Percentiles rank a stretch among this genome's conserved stretches.
Evolutionary conservation across 2,113 vertebrate genomes (phyloP).

Genomic region (Lichenostomus cassidix): DNA sequence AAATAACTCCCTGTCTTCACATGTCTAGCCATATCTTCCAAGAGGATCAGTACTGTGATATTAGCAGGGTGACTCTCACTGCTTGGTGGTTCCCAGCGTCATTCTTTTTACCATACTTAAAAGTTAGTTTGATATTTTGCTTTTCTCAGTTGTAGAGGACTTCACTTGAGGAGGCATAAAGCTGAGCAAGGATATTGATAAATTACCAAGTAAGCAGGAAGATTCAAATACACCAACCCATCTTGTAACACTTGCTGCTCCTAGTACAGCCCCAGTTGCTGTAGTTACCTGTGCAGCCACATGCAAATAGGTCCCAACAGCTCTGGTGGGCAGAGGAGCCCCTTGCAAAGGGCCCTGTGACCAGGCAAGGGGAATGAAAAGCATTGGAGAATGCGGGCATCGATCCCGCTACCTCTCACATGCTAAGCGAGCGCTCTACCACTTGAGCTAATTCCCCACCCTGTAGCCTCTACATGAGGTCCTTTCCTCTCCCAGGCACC

Average conservation of each 20-base stretch:
- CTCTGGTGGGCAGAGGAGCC: not conserved
- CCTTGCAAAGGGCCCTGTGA: not conserved
- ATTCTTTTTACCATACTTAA: not conserved
- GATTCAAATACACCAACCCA: not conserved
- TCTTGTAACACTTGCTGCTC: not conserved
- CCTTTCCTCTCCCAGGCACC: not conserved
- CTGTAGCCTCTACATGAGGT: not conserved
- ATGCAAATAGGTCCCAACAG: not conserved
- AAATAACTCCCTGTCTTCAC: not conserved
- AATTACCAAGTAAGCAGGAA: not conserved
- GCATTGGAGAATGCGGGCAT: not conserved
- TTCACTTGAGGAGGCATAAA: not conserved
- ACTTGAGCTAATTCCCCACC: not conserved
- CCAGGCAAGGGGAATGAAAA: not conserved
- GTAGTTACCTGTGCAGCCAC: not conserved
- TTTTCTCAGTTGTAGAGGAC: not conserved
- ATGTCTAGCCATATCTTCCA: not conserved
- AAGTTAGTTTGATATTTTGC: not conserved
- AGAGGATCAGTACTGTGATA: not conserved
- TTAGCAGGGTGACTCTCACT: not conserved
- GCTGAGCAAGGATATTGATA: not conserved
- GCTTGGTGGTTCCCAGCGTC: not conserved
- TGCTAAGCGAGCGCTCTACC: not conserved
- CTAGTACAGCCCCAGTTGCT: not conserved
- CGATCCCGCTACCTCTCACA: constrained; percentile 18